These are phyloP conservation scores for Drosophila littoralis DNA, from an alignment of 1,140 invertebrate species.

Conservation along the genomic window DNA sequence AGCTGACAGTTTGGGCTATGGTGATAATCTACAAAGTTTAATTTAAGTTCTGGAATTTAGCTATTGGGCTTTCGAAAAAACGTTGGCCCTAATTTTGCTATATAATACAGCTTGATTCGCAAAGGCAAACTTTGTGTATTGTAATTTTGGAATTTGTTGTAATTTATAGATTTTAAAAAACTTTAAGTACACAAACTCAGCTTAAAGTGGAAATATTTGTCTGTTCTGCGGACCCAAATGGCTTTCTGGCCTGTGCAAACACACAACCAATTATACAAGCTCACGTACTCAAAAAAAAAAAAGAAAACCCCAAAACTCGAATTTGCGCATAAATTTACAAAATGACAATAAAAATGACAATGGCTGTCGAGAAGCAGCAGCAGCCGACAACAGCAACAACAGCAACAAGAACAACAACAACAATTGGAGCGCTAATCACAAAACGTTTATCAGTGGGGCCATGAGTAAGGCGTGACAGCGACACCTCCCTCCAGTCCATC, in stretches of 20 bases:
- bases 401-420: constrained; percentile 22
- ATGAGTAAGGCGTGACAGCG: constrained; percentile 24
- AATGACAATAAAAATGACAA: constrained; percentile 71
- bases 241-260: constrained; percentile 21
- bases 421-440: constrained; percentile 61
- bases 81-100: too few species aligned
- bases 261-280: constrained; percentile 40
- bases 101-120: too few species aligned
- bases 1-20: too few species aligned
- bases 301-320: constrained; percentile 38
- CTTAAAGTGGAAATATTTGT: constrained; percentile 1
- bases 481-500: constrained; percentile 26
- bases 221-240: not conserved
- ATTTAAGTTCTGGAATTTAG: too few species aligned
- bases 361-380: constrained; percentile 24
- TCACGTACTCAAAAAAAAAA: constrained; percentile 42
- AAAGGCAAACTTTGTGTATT: too few species aligned
- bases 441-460: constrained; percentile 64
- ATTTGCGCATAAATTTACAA: constrained; percentile 73
- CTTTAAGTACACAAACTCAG: not conserved
- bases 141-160: too few species aligned
- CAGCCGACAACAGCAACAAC: constrained; percentile 34
- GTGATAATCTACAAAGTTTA: too few species aligned
- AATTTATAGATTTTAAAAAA: not conserved
- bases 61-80: too few species aligned